Base-by-base conservation (phyloP, 2,797 vertebrate species). In the Myripristis jacobus region DNA sequence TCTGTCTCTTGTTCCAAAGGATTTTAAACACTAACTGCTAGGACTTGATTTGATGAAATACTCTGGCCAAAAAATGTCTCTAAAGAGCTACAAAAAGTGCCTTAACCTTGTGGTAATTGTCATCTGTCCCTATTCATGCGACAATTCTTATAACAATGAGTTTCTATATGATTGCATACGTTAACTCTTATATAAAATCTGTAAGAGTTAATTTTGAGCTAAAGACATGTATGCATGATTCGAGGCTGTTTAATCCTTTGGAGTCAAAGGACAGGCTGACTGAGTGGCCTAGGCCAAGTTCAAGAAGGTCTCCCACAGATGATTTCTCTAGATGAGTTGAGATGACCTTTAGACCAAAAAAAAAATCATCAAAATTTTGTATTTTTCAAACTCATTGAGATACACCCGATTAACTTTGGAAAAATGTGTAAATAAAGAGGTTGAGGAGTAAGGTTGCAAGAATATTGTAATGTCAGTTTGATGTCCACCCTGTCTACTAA, bases 221-320 rank as follows among this genome's bases (percentile, higher is more conserved):
- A 29, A 54, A 73, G 64, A 85, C 73, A 72, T 67, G 66, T 76
- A 57, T 25, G 18, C 6, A 13, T 67, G 19, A 52, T 79, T 77
- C 77, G 70, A 78, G 71, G 66, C 56, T 60, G n/a, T 80, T 71
- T 61, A 69, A 79, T 81, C 29, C 66, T 78, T 80, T 59, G 16
- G 8, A 69, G 79, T 58, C 71, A 16, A 19, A 70, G 58, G 68
- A 52, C 53, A 16, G 59, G 10, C 34, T 64, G 13, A 19, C 54
- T 66, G 25, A 80, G 50, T 51, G 3, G 62, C n/a, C 41, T 34
- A 36, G 22, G 27, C 70, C 70, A 70, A 79, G 59, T 70, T 68
- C 52, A 68, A 12, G 16, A 66, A 72, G 53, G 57, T 75, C 56
- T 63, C 21, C 21, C n/a, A 50, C 16, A 2, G 11, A 54, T 47